Base-by-base conservation (phyloP, 2,888 invertebrate species). In the Bellardia pandia region DNA sequence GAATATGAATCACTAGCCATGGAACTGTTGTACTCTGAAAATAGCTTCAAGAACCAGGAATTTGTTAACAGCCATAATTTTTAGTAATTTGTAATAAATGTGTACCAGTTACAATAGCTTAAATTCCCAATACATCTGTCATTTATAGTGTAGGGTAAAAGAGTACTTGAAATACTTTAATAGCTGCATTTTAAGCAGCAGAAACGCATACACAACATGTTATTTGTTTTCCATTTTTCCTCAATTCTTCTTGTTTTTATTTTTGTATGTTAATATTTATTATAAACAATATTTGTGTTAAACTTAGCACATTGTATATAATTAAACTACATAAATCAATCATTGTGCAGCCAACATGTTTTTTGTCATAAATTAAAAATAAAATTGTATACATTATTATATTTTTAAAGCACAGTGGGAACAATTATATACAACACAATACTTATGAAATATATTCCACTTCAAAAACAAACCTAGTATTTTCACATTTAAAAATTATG, bases 311-410 rank as follows among this genome's bases (percentile, higher is more conserved):
- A 71, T 85, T 87, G 87, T 87, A 81, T 87, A 85, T 87, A 87
- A 87, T 87, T 87, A 87, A 87, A 87, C 87, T 87, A 87, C 84
- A 87, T 87, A 87, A 87, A 87, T 87, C 87, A 87, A 87, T 87
- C 86, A 87, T 85, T 87, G 79, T 85, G 74, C 87, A 78, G 74
- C 87, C 87, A 87, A 87, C 87, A 87, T 85, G 85, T 74, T 87
- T 78, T 81, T 68, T 87, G 86, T 87, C 77, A 87, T 87, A 87
- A 85, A 87, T 87, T 81, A 81, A 78, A 77, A 84, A 62, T 56
- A 37, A 71, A 60, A 83, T 75, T 71, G 68, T 69, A 30, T 51
- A 11, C 33, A 82, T 80, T 64, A 72, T n/a, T 30, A 13, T 37
- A 23, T 37, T 42, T 56, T 53, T 14, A 42, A 33, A 30, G 42